Conservation (phyloP, 2,797 vertebrate genomes). For the Bradypodion ventrale region DNA sequence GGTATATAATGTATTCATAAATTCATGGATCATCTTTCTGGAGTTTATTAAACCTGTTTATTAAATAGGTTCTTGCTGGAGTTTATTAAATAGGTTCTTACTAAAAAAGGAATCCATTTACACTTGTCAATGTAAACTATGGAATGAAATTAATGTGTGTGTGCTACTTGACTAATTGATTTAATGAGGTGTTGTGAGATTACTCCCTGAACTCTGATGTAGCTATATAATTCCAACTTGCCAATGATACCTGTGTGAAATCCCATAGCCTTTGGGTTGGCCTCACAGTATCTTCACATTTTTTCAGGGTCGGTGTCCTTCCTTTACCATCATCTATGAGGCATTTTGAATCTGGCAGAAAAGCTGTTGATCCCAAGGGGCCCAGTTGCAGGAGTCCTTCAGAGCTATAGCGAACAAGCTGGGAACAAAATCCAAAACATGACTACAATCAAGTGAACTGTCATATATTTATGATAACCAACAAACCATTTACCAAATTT, state of each 20-base stretch:
- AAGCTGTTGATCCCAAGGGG: constrained; percentile 92
- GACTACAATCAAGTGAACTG: not conserved
- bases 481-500: not conserved
- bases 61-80: not conserved
- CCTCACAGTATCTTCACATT: constrained; percentile 86
- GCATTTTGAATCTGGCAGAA: constrained; percentile 96
- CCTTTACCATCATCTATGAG: constrained; percentile 91
- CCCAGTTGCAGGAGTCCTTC: constrained; percentile 94
- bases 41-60: too few species aligned
- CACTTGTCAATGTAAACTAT: too few species aligned
- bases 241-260: constrained; percentile 88
- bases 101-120: too few species aligned
- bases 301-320: constrained; percentile 86
- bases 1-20: not conserved
- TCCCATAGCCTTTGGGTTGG: constrained; percentile 93
- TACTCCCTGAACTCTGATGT: too few species aligned
- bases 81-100: too few species aligned
- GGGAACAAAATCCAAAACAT: not conserved
- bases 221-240: not conserved
- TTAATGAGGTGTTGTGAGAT: too few species aligned
- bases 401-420: constrained; percentile 94
- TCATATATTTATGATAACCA: not conserved
- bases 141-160: too few species aligned
- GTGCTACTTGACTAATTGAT: too few species aligned
- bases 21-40: not conserved